Percentiles rank a stretch among this genome's conserved stretches.
These are phyloP conservation scores for Podarcis raffonei DNA, from an alignment of 2,113 vertebrate species.

Conservation along the genomic window DNA sequence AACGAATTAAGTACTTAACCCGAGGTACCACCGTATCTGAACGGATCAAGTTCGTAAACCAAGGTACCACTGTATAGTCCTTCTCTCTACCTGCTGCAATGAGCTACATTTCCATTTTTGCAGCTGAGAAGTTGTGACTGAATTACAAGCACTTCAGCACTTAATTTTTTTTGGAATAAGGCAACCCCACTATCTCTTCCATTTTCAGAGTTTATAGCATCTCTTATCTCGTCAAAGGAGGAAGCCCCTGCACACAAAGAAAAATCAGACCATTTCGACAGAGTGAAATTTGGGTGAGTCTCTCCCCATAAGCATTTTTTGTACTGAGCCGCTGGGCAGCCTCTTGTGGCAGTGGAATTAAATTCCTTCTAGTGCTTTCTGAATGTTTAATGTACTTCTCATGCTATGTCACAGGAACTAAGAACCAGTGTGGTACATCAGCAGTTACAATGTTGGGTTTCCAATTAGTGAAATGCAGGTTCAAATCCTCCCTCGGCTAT, in stretches of 20 bases:
- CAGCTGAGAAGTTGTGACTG: neutral
- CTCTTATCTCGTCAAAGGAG: slow-evolving; percentile 50
- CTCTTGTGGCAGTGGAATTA: neutral
- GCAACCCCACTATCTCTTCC: neutral
- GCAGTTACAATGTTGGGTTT: neutral
- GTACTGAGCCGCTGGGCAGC: neutral
- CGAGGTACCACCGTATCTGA: too few species aligned
- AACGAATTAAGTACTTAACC: too few species aligned
- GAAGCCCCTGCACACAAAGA: slow-evolving; percentile 40
- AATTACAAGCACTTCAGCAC: neutral
- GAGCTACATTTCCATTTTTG: neutral
- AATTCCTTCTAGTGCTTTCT: neutral
- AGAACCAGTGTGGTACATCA: neutral
- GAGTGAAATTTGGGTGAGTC: slow-evolving; percentile 62
- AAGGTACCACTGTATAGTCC: neutral
- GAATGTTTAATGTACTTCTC: neutral
- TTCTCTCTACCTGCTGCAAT: neutral
- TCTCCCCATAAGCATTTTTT: neutral
- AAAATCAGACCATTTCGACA: slow-evolving; percentile 40
- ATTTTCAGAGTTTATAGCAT: slow-evolving; percentile 7
- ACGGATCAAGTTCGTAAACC: too few species aligned
- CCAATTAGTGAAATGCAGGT: neutral
- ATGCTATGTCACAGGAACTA: accelerated
- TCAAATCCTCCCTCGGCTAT: neutral
- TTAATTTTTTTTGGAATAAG: neutral